Base-by-base conservation (phyloP, 2,888 invertebrate species). In the Octonoba sinensis region DNA sequence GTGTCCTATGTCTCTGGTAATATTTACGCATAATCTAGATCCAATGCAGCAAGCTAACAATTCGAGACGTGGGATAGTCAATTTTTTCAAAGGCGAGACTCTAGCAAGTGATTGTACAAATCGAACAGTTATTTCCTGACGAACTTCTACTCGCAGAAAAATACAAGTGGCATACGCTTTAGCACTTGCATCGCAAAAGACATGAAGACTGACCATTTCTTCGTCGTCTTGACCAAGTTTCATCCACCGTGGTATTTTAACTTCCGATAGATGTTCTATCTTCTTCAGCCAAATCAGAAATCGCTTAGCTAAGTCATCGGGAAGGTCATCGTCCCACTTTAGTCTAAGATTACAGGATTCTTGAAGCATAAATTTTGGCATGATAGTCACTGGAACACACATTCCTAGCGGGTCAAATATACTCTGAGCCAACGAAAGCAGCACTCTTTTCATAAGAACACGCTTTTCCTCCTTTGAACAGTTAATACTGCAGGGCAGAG, bases 311-410 rank as follows among this genome's bases (percentile, higher is more conserved):
- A 65, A n/a, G 20, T 1, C 47, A 47, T 65, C n/a, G 18, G 16
- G 36, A 16, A 65, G 49, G 1, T n/a, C 24, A 3, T 59, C 71
- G 27, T 72, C 72, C 51, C 54, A 72, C 11, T 44, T 36, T 16
- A 54, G 4, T 15, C 20, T 15, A 16, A 36, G 24, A 16, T 18
- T 64, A 49, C 64, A 72, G 11, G 62, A 12, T 44, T 36, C 59
- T n/a, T 72, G 72, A 13, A 60, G 49, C 27, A 72, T 51, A 22
- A 72, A 16, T 20, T 72, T 72, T 1, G 72, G 72, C 20, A 47
- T 46, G 11, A 72, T 3, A 12, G 46, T 72, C 15, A 44, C 54
- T 18, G 64, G 36, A 18, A 36, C 49, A 2, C 24, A 16, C 3
- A 64, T 20, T 12, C 44, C 62, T 24, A 72, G 20, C 36, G 54